phyloP scores from a whole-genome alignment of 2,888 invertebrate species.

The Drosophila falleni region DNA sequence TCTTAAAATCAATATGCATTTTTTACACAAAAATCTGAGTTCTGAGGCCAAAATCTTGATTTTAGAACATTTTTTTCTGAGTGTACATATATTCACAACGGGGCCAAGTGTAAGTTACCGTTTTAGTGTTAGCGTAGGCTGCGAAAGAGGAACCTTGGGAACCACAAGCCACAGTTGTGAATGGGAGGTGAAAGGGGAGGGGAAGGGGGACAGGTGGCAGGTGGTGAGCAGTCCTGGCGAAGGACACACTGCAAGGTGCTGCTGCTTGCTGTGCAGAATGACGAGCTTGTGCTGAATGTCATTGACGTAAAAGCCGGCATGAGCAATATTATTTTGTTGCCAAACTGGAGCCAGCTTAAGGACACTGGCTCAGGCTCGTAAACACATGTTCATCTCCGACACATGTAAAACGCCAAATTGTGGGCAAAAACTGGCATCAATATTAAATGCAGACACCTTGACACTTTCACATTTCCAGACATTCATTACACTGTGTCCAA shows the following conservation, averaged over 20 bases:
- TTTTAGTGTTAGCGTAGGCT: conserved; percentile 43
- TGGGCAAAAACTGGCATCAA: conserved; percentile 37
- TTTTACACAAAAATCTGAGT: too few relatives aligned
- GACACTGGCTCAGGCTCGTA: conserved; percentile 6
- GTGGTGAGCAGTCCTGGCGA: conserved; percentile 26
- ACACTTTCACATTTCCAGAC: conserved; percentile 15
- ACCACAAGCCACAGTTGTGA: conserved; percentile 36
- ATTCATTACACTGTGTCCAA: conserved; percentile 7
- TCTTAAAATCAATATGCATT: too few relatives aligned
- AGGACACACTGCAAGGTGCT: conserved; percentile 49
- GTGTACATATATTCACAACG: conserved; percentile 26
- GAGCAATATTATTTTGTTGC: conserved; percentile 63
- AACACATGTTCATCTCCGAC: conserved; percentile 23
- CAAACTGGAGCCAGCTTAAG: conserved; percentile 18
- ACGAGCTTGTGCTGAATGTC: conserved; percentile 40
- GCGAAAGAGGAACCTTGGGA: conserved; percentile 48
- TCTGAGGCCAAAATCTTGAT: too few relatives aligned
- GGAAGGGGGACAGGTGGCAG: conserved; percentile 16
- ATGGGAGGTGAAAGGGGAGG: neutral
- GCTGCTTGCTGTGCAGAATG: conserved; percentile 15
- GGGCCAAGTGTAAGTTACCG: conserved; percentile 51
- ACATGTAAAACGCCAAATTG: conserved; percentile 44
- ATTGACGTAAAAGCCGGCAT: conserved; percentile 58
- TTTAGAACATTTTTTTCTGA: too few relatives aligned
- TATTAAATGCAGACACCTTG: conserved; percentile 40